Percentiles rank a stretch among this genome's conserved stretches.
phyloP scores from a whole-genome alignment of 2,888 invertebrate genomes.

The Cheilosia scutellata region DNA sequence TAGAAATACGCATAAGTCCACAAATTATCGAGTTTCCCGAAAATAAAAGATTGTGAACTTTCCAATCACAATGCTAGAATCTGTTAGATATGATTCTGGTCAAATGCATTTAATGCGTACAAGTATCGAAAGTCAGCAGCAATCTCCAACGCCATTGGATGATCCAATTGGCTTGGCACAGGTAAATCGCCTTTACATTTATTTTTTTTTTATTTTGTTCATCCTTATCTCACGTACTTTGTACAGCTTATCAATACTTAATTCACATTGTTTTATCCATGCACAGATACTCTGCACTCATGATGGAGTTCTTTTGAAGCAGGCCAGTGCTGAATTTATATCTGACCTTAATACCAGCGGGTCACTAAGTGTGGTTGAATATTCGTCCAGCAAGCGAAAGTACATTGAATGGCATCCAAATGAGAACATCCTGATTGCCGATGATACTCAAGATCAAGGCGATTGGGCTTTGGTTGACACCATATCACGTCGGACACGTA shows the following conservation, averaged over 20 bases:
- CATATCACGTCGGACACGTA: constrained; percentile 83
- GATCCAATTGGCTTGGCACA: constrained; percentile 62
- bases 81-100: constrained; percentile 59
- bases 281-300: constrained; percentile 90
- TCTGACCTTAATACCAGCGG: constrained; percentile 87
- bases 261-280: constrained; percentile 50
- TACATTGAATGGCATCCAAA: constrained; percentile 93
- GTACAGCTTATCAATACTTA: background rate
- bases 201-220: constrained; percentile 13
- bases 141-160: constrained; percentile 64
- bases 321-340: constrained; percentile 87
- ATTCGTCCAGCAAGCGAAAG: constrained; percentile 84
- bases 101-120: constrained; percentile 64
- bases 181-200: constrained; percentile 35
- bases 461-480: constrained; percentile 93
- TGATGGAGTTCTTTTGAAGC: constrained; percentile 90
- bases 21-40: constrained; percentile 36
- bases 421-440: constrained; percentile 88
- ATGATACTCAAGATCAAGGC: constrained; percentile 92
- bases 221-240: constrained; percentile 3
- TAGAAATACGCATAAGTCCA: constrained; percentile 43
- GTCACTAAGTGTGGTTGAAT: constrained; percentile 81
- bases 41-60: constrained; percentile 36
- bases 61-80: constrained; percentile 63
- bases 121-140: constrained; percentile 61